Evolutionary conservation across 2,113 vertebrate species (phyloP), one percentile per base, ranked within the genome.

Genomic region (Cettia cetti): DNA sequence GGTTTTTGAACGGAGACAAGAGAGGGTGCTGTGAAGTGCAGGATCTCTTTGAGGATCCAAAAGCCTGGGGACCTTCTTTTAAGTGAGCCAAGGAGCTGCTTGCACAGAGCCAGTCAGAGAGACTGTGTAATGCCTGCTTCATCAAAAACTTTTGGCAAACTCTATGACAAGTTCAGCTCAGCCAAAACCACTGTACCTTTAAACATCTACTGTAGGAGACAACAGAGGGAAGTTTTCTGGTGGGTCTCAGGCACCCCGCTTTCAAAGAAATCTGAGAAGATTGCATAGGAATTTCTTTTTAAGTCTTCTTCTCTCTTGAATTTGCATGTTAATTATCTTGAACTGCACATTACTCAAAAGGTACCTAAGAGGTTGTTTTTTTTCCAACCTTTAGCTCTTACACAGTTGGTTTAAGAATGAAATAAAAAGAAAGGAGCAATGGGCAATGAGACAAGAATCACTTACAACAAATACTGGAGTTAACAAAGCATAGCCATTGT

Each of bases 91-190:
- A 90, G 68, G 15, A 60, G 54, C 42, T 74, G 82, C 86, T 65
- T 77, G n/a, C 26, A 82, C 54, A 88, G 86, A 94, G 50, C 40
- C 79, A 80, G 94, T 65, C 94, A 80, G 49, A 92, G 23, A 92
- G 95, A 33, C 82, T 83, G 18, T 74, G 85, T 90, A 90, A 96
- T 97, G 94, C 92, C 85, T 95, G 86, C 90, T 93, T 92, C 85
- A 95, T 95, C 95, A 95, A 80, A 59, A 59, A 44, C 71, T 96
- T 93, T 20, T 97, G 95, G 90, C 90, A 93, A 94, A 77, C 84
- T 54, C 82, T 53, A 22, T 74, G 95, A 88, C 90, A 96, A 86
- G 92, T 35, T 92, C 61, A 88, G 54, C 39, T 74, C 79, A 90
- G 95, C 95, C 88, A 93, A 86, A 94, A 80, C 44, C 82, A 88